Conservation (phyloP, 2,888 invertebrate genomes). For the Cerastis leucographa region DNA sequence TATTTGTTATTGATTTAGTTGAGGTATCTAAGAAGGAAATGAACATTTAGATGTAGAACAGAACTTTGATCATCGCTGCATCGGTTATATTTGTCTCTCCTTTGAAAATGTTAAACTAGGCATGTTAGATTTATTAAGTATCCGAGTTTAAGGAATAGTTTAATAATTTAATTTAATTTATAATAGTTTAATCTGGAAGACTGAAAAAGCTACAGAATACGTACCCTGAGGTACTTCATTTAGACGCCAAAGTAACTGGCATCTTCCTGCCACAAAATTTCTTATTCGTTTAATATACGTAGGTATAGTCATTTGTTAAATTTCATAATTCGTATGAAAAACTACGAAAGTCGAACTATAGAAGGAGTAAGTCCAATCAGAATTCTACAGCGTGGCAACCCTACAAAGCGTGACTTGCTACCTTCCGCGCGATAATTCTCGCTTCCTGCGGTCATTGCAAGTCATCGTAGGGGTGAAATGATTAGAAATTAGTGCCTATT, state of each 20-base stretch:
- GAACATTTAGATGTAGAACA: neutral
- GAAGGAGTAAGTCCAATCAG: neutral
- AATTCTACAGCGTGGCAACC: conserved; percentile 4
- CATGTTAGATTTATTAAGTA: neutral
- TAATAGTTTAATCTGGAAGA: neutral
- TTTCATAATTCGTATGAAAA: neutral
- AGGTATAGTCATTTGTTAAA: neutral
- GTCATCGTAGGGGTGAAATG: conserved; percentile 74
- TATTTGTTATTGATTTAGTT: neutral
- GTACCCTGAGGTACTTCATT: neutral
- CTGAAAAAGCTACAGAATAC: neutral
- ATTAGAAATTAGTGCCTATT: conserved; percentile 76
- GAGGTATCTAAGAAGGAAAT: neutral
- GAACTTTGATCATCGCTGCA: neutral
- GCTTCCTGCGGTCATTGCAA: conserved; percentile 79
- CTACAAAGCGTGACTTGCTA: conserved; percentile 72
- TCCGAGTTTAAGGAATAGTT: neutral
- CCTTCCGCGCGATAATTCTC: conserved; percentile 71
- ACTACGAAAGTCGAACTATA: neutral
- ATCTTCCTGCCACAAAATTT: neutral
- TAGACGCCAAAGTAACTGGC: neutral
- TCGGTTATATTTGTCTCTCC: too few relatives aligned
- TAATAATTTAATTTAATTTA: too few relatives aligned
- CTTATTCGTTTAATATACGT: neutral
- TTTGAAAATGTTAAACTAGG: neutral